phyloP scores from a whole-genome alignment of 2,113 vertebrate species.

The Serinus canaria region DNA sequence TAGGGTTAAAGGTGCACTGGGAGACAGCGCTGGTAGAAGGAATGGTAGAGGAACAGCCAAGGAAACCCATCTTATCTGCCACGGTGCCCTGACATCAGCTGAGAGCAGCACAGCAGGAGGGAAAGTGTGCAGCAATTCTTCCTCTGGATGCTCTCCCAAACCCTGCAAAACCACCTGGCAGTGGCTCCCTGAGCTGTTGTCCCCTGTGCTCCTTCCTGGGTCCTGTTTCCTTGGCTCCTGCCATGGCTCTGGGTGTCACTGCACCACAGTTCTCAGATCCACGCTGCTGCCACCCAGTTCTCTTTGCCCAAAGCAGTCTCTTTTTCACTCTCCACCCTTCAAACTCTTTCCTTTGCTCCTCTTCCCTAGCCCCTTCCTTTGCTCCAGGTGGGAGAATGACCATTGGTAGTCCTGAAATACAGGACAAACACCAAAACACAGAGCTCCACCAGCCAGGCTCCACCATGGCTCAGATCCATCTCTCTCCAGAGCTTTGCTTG shows the following conservation, averaged over 20 bases:
- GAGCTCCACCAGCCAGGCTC: background rate
- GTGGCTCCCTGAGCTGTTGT: background rate
- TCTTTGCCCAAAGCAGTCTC: background rate
- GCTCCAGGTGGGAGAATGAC: background rate
- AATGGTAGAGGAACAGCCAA: background rate
- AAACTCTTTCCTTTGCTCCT: background rate
- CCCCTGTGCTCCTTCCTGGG: background rate
- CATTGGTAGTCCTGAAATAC: background rate
- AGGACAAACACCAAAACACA: background rate
- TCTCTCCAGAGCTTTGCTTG: background rate
- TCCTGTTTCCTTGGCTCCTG: background rate
- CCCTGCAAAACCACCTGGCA: background rate
- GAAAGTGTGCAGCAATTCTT: fast-evolving
- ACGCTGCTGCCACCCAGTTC: background rate
- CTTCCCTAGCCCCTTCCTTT: background rate
- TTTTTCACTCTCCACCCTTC: background rate
- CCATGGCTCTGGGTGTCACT: background rate
- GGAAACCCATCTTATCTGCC: background rate
- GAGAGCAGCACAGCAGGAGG: background rate
- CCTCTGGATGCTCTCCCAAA: background rate
- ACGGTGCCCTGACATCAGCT: background rate
- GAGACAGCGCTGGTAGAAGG: background rate
- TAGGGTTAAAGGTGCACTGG: background rate
- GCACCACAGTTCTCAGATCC: background rate
- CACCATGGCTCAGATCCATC: background rate